Base-by-base conservation (phyloP, 2,888 invertebrate genomes). In the Eucera pruinosa region DNA sequence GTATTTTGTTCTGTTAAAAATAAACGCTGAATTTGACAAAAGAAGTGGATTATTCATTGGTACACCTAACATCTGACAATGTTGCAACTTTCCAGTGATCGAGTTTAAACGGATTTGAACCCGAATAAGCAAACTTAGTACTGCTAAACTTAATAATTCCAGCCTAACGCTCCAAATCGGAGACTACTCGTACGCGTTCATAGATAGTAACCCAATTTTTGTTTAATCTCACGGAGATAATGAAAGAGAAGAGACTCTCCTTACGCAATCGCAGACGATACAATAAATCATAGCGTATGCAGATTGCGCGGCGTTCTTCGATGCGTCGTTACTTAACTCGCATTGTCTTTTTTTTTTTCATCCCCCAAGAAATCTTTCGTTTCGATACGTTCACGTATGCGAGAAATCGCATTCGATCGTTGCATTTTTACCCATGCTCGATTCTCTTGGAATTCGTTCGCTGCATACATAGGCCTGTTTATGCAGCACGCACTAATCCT, bases 231-330 rank as follows among this genome's bases (percentile, higher is more conserved):
- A 0, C 18, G n/a, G n/a, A 9, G 65, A 57, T 43, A 66, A 57
- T 1, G 33, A 57, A 15, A 57, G 18, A 23, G 45, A 41, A 7
- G 18, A 7, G 18, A 33, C n/a, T 25, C 33, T 18, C 0, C 5
- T 66, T 45, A 5, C 23, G 57, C 18, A 57, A 57, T 7, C 15
- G n/a, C 18, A 13, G 3, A 3, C 57, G 57, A 45, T 66, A 66
- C 65, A 18, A 45, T 33, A 66, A 66, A 47, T 66, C 33, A 45
- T 7, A 18, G 33, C 45, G 7, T 66, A 57, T 57, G 57, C 57
- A 45, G 33, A 55, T 55, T 55, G 13, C 9, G 4, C 2, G 18
- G 23, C 23, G 57, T 57, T 55, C 4, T 20, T 18, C 65, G 23
- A 36, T 13, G 23, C 33, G n/a, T 36, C 6, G 30, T 55, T 57